Base-by-base conservation (phyloP, 2,888 invertebrate genomes). In the Odontomyia ornata region DNA sequence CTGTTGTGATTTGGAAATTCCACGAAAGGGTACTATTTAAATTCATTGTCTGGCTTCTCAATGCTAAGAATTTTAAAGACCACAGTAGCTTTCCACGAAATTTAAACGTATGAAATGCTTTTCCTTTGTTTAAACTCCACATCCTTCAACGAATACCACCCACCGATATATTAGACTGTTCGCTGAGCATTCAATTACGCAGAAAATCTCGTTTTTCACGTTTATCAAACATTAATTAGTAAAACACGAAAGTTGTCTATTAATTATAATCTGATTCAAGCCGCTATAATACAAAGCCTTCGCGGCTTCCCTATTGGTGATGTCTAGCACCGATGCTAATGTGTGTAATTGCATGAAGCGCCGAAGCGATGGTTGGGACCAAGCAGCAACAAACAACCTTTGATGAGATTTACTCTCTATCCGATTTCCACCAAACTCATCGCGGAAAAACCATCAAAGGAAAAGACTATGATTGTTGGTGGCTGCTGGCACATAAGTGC, bases 111-210 rank as follows among this genome's bases (percentile, higher is more conserved):
- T 7, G 43, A 43, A 43, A 43, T 7, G 43, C 43, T 43, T 7
- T 43, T 52, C 52, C 52, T n/a, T 13, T 18, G 13, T 52, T n/a
- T 52, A 4, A 4, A 15, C n/a, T 52, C 18, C 52, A 9, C 18
- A 52, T 52, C 52, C 18, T 9, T 15, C 18, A 52, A 52, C 18
- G 52, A 9, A 36, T 36, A 3, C 5, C 36, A 5, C 36, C 15
- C 18, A 52, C 18, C 15, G 7, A 52, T 15, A n/a, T 15, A 52
- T 15, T 52, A 52, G 18, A 52, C 15, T 52, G 52, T 4, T 52
- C 13, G 52, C 18, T 77, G 52, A 75, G 56, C 56, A 75, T 56
- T 77, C 77, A 77, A 77, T 77, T 75, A 75, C 36, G 67, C 60
- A 67, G 77, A 77, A 77, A 73, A 69, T 73, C 13, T 21, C 36